Evolutionary conservation across 2,797 vertebrate species (phyloP).

Genomic region (Malacoraja senta): DNA sequence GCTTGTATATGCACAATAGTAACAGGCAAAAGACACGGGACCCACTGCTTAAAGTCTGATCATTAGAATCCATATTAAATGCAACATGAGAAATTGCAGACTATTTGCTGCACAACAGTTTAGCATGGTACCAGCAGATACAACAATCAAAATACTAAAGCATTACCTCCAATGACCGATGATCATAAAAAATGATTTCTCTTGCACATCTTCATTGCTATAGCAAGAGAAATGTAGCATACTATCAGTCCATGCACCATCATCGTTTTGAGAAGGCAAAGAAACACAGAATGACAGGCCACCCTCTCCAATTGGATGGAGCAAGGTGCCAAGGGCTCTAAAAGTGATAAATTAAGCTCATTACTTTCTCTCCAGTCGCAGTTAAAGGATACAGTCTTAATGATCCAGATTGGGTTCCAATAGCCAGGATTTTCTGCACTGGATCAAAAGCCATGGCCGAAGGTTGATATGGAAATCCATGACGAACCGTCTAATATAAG

Average conservation of each 20-base stretch:
- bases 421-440: slow-evolving; percentile 93
- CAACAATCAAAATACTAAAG: background rate
- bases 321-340: background rate
- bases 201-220: background rate
- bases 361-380: background rate
- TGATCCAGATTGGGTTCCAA: slow-evolving; percentile 88
- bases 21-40: slow-evolving; percentile 12
- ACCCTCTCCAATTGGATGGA: background rate
- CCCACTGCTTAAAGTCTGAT: slow-evolving; percentile 18
- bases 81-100: background rate
- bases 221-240: background rate
- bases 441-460: slow-evolving; percentile 96
- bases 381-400: slow-evolving; percentile 93
- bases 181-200: background rate
- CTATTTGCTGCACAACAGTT: slow-evolving; percentile 18
- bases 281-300: background rate
- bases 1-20: background rate
- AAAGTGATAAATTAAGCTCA: background rate
- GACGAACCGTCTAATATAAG: slow-evolving; percentile 80
- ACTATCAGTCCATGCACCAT: slow-evolving; percentile 13
- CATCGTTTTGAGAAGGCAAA: background rate
- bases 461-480: slow-evolving; percentile 96
- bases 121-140: background rate
- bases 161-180: slow-evolving; percentile 18
- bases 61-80: slow-evolving; percentile 27